phyloP scores from a whole-genome alignment of 2,888 invertebrate species.

The Mythimna pallens region DNA sequence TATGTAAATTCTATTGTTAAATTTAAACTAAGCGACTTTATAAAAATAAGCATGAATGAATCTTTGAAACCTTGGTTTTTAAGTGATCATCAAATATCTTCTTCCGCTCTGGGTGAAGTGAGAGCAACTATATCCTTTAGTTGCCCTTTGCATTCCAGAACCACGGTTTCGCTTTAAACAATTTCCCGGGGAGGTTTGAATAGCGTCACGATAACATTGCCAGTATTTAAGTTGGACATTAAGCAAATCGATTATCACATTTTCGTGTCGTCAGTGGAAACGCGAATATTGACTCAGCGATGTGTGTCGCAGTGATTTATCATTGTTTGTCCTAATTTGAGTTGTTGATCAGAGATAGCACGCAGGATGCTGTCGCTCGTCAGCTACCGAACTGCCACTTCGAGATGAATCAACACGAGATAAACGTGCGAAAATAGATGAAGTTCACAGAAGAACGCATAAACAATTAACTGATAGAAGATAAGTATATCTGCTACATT shows the following conservation, averaged over 20 bases:
- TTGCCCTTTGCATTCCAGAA: too few relatives aligned
- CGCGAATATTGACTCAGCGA: slow-evolving; percentile 72
- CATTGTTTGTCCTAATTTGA: slow-evolving; percentile 69
- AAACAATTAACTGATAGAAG: slow-evolving; percentile 7
- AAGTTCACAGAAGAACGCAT: slow-evolving; percentile 29
- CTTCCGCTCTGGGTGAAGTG: too few relatives aligned
- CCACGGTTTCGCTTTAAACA: too few relatives aligned
- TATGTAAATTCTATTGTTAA: too few relatives aligned
- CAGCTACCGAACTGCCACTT: slow-evolving; percentile 67
- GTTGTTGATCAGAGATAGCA: slow-evolving; percentile 68
- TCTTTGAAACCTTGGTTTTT: too few relatives aligned
- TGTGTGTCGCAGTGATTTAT: slow-evolving; percentile 71
- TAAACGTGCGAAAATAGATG: slow-evolving; percentile 44
- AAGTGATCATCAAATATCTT: too few relatives aligned
- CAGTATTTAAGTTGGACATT: not conserved
- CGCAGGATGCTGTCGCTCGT: slow-evolving; percentile 71
- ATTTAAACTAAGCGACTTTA: too few relatives aligned
- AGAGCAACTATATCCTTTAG: too few relatives aligned
- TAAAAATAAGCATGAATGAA: too few relatives aligned
- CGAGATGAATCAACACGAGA: slow-evolving; percentile 66
- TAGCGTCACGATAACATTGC: not conserved
- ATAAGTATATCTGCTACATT: too few relatives aligned
- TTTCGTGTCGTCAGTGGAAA: slow-evolving; percentile 47
- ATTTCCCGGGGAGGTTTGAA: not conserved
- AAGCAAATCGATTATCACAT: slow-evolving; percentile 43